Conservation (phyloP, 2,888 invertebrate genomes). For the Acanthacorydalis orientalis region DNA sequence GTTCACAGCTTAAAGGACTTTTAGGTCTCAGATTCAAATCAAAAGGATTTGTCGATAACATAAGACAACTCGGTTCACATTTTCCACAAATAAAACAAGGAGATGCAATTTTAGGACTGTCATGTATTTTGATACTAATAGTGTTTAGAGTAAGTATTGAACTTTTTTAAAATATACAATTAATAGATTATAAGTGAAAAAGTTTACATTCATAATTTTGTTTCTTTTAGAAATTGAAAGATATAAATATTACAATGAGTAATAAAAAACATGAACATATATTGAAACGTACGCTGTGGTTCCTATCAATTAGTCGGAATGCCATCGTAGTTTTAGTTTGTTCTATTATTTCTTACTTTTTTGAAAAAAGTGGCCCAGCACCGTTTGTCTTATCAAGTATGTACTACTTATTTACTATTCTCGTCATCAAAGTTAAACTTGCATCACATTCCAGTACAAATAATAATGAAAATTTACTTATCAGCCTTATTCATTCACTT, state of each 20-base stretch:
- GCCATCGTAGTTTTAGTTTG: constrained; percentile 55
- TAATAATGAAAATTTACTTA: too few species aligned
- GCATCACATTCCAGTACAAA: too few species aligned
- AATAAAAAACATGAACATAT: constrained; percentile 18
- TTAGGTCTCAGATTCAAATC: constrained; percentile 52
- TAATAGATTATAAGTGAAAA: neutral
- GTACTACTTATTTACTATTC: neutral
- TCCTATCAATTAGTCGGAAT: constrained; percentile 61
- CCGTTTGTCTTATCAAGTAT: constrained; percentile 46
- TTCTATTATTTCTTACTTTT: constrained; percentile 38
- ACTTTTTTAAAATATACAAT: neutral
- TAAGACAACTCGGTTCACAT: constrained; percentile 30
- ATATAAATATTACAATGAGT: constrained; percentile 24
- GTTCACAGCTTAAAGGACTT: constrained; percentile 56
- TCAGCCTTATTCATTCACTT: too few species aligned
- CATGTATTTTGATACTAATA: constrained; percentile 47
- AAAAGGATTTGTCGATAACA: constrained; percentile 45
- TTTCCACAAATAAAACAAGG: constrained; percentile 32
- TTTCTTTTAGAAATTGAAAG: constrained; percentile 41
- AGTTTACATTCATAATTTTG: constrained; percentile 4
- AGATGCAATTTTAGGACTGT: constrained; percentile 48
- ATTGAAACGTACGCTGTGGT: constrained; percentile 46
- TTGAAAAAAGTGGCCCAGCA: constrained; percentile 29
- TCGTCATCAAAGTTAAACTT: too few species aligned
- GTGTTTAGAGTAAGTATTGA: constrained; percentile 40